These are phyloP conservation scores for Bettongia penicillata DNA, from an alignment of 2,113 vertebrate genomes.

Conservation along the genomic window DNA sequence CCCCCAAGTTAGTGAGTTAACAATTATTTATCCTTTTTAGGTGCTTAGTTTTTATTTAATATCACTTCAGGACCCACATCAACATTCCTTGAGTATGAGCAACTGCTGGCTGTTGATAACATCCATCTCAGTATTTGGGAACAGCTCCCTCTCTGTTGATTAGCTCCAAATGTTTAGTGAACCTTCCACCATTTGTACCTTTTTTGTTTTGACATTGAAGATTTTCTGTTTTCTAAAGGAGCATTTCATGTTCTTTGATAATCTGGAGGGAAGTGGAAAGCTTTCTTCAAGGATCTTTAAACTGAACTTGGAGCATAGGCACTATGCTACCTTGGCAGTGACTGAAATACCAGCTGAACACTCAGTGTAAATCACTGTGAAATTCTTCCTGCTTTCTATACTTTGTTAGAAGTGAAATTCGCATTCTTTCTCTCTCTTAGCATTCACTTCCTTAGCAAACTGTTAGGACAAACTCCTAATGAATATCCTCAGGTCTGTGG, in stretches of 20 bases:
- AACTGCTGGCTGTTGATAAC: neutral
- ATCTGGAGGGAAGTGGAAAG: neutral
- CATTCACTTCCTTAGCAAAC: neutral
- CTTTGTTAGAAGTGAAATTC: neutral
- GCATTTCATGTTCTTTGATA: neutral
- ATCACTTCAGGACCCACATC: neutral
- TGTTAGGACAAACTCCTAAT: neutral
- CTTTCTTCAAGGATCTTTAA: neutral
- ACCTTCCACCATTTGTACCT: neutral
- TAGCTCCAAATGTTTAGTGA: neutral
- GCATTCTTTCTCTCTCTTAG: neutral
- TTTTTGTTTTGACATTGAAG: neutral
- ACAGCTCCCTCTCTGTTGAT: neutral
- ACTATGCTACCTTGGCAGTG: neutral
- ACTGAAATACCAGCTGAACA: neutral
- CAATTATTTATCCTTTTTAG: neutral
- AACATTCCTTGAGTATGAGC: neutral
- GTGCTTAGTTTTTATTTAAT: neutral
- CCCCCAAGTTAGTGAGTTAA: too few relatives aligned
- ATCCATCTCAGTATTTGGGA: neutral
- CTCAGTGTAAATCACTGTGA: neutral
- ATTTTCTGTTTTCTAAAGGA: neutral
- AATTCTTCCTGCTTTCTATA: neutral
- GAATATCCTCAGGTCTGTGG: neutral
- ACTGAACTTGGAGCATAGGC: neutral